Conservation (phyloP, 2,888 invertebrate genomes). For the Pachycephus smyrnensis region DNA sequence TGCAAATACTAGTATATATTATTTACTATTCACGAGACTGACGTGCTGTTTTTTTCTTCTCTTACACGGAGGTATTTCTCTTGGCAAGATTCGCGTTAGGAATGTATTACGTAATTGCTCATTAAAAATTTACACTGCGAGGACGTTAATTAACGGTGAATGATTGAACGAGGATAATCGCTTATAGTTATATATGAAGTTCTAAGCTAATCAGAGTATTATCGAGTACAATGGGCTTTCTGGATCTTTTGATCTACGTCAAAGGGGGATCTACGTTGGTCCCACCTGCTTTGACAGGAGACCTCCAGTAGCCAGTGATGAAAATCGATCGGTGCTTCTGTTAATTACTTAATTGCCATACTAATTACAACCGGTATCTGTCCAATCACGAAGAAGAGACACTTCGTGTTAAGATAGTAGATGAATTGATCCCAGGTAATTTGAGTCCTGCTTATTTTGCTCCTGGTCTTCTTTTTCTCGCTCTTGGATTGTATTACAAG, state of each 20-base stretch:
- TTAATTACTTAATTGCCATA: background rate
- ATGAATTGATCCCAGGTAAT: background rate
- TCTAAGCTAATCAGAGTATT: background rate
- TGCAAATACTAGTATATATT: background rate
- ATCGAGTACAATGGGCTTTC: background rate
- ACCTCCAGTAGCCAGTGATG: background rate
- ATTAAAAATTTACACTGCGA: background rate
- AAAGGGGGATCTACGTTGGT: background rate
- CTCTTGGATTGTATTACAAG: background rate
- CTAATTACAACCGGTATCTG: background rate
- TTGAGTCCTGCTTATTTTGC: background rate
- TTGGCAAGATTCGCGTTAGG: background rate
- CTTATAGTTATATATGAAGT: background rate
- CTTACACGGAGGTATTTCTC: background rate
- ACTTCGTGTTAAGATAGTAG: background rate
- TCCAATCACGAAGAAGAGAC: background rate
- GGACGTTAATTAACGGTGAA: background rate
- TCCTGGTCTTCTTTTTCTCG: background rate
- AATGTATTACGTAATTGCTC: background rate
- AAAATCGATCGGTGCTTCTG: background rate
- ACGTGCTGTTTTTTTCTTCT: too few relatives aligned
- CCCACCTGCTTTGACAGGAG: background rate
- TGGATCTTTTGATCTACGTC: background rate
- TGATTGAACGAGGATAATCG: background rate
- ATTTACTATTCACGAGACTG: too few relatives aligned